Base-by-base conservation (phyloP, 2,888 invertebrate species). In the Pyralis farinalis region DNA sequence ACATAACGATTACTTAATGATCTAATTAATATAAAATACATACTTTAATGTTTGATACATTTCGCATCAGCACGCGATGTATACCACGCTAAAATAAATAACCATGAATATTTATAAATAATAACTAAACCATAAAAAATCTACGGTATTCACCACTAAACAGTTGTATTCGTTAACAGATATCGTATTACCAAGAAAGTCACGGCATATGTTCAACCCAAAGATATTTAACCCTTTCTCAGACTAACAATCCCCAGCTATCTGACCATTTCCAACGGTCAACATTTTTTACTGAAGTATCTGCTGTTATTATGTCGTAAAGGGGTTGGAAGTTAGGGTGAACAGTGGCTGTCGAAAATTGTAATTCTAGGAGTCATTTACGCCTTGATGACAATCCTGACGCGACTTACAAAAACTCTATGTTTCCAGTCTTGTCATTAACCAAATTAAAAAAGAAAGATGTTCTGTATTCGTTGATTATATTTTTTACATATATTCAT, bases 231-330 rank as follows among this genome's bases (percentile, higher is more conserved):
- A 33, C 46, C 43, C 43, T 41, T 33, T 33, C 21, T 40, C 37
- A 10, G 33, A 8, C 11, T 20, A 12, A 21, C 22, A 35, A 37
- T 35, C 50, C 55, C 53, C 54, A 54, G 53, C 49, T 57, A 66
- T 71, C 69, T 75, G 75, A 71, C 72, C 73, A 73, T 70, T 63
- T 65, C 72, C 70, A 83, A 83, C 85, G 82, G 82, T 60, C 71
- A 63, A 55, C 59, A 46, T 69, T 72, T 73, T 73, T 74, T 66
- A 54, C 16, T 47, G 44, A 56, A 58, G 60, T 58, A 58, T 60
- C 53, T 60, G 63, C 57, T 52, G 58, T 76, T 71, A 70, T 78
- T 75, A 72, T 45, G 62, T 70, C 63, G 53, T 71, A 67, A 71
- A 74, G 63, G 63, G 64, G 55, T 58, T 54, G 51, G 46, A 34